Conservation (phyloP, 1,140 invertebrate species). For the Adelges cooleyi region DNA sequence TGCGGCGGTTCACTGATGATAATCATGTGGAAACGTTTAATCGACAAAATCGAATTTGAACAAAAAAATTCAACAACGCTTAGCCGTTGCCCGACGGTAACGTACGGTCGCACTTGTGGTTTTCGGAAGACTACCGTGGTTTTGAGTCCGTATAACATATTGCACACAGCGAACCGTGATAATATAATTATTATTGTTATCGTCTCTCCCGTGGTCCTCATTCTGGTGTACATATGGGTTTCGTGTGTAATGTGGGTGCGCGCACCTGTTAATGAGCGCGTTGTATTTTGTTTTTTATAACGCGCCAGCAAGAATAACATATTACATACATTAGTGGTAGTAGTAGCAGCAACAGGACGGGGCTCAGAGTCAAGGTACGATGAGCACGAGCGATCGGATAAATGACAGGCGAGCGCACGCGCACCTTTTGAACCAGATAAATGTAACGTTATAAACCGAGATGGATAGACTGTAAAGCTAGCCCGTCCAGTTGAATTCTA, state of each 20-base stretch:
- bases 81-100: no score
- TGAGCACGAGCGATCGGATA: neutral
- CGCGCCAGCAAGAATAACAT: no score
- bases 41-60: no score
- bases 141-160: neutral
- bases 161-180: neutral
- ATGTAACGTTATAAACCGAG: no score
- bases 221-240: neutral
- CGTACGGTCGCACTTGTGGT: neutral
- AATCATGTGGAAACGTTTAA: no score
- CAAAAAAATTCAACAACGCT: no score
- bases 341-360: neutral
- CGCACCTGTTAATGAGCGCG: constrained; percentile 22
- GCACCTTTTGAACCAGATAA: neutral
- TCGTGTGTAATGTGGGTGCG: neutral
- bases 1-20: no score
- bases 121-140: constrained; percentile 1
- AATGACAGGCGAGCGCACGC: neutral
- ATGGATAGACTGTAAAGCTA: no score
- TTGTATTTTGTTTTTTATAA: neutral
- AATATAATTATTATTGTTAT: neutral
- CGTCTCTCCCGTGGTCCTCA: no score
- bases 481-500: no score
- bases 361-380: neutral
- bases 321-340: no score